phyloP scores from a whole-genome alignment of 2,113 vertebrate genomes.

The Panurus biarmicus region DNA sequence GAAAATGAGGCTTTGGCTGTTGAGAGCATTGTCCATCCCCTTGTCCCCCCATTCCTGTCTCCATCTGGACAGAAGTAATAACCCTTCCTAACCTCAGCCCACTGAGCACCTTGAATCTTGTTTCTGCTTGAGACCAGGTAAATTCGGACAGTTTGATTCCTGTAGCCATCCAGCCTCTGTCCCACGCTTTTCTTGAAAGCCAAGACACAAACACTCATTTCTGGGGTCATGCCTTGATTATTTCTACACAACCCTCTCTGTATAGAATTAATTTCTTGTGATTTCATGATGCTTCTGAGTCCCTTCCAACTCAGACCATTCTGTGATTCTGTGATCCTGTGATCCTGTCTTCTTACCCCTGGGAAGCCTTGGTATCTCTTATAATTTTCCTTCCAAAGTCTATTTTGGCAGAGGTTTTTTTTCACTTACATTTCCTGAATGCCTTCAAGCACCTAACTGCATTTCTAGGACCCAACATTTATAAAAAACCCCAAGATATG shows the following conservation, averaged over 20 bases:
- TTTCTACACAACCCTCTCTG: background rate
- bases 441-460: background rate
- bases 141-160: background rate
- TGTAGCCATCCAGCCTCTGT: accelerated
- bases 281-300: accelerated
- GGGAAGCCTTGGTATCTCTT: background rate
- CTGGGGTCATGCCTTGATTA: background rate
- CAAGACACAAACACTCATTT: background rate
- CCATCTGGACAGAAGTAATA: background rate
- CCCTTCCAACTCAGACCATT: background rate
- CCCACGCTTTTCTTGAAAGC: background rate
- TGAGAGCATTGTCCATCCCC: background rate
- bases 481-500: background rate
- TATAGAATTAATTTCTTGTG: background rate
- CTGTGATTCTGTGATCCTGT: background rate
- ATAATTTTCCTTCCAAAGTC: background rate
- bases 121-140: background rate
- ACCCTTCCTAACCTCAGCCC: background rate
- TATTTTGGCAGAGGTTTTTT: background rate
- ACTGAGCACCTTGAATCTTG: background rate
- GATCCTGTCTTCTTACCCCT: background rate
- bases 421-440: background rate
- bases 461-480: background rate
- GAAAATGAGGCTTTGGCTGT: background rate
- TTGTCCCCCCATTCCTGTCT: background rate